Conservation (phyloP, 2,797 vertebrate species). For the Alauda arvensis region DNA sequence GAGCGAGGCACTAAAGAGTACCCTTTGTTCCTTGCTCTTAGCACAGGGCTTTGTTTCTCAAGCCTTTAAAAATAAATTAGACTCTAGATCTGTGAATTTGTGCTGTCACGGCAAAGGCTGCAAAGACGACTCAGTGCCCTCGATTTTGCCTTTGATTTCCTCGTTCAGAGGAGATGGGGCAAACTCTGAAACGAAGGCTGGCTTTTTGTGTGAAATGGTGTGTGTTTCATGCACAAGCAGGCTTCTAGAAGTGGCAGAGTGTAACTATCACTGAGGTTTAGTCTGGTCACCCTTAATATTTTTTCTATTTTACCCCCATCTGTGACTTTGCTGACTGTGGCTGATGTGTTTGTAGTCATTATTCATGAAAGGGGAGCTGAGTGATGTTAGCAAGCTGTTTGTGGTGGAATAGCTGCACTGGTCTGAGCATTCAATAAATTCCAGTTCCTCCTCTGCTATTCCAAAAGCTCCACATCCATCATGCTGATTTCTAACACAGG, state of each 20-base stretch:
- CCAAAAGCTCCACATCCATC: neutral
- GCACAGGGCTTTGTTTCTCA: slow-evolving; percentile 50
- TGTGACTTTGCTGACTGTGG: neutral
- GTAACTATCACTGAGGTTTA: neutral
- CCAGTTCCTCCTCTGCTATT: slow-evolving; percentile 27
- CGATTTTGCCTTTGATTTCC: slow-evolving; percentile 52
- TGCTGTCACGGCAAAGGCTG: slow-evolving; percentile 41
- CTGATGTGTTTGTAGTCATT: slow-evolving; percentile 5
- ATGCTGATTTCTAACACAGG: neutral
- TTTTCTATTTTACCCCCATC: neutral
- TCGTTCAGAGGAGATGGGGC: slow-evolving; percentile 31
- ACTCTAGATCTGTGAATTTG: slow-evolving; percentile 30
- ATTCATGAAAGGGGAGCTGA: neutral
- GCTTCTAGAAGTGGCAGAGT: neutral
- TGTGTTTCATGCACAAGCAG: neutral
- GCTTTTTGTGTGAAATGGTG: slow-evolving; percentile 1
- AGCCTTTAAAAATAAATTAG: slow-evolving; percentile 64
- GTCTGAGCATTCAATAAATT: neutral
- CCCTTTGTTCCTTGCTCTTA: slow-evolving; percentile 58
- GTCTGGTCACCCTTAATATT: neutral
- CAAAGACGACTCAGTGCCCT: slow-evolving; percentile 19
- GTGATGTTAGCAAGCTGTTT: neutral
- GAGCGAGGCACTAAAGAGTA: slow-evolving; percentile 46
- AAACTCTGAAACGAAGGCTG: slow-evolving; percentile 28
- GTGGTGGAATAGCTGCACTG: neutral